Evolutionary conservation across 2,113 vertebrate species (phyloP).

Genomic region (Podiceps cristatus): DNA sequence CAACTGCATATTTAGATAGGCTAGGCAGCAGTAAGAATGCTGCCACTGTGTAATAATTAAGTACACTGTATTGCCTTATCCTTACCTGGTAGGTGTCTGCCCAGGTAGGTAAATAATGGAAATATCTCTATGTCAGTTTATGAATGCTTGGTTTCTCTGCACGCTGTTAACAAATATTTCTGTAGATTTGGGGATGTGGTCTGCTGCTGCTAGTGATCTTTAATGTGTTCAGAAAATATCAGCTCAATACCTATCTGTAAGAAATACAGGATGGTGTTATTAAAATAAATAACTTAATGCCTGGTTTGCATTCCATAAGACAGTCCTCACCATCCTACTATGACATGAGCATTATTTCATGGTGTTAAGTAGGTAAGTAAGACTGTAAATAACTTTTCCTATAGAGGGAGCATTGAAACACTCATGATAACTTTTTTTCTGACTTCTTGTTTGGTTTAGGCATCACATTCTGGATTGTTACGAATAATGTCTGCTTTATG

Average conservation of each 20-base stretch:
- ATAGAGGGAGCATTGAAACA: not conserved
- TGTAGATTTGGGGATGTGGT: not conserved
- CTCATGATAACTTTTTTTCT: not conserved
- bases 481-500: not conserved
- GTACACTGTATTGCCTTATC: not conserved
- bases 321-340: not conserved
- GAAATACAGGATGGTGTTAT: not conserved
- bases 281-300: not conserved
- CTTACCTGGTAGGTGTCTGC: not conserved
- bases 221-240: not conserved
- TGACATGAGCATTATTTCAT: not conserved
- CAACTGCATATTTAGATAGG: not conserved
- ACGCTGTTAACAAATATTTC: not conserved
- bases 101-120: not conserved
- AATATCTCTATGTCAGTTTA: not conserved
- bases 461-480: not conserved
- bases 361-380: not conserved
- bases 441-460: not conserved
- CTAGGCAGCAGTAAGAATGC: not conserved
- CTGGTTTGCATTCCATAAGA: not conserved
- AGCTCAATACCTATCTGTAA: not conserved
- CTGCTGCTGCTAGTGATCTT: not conserved
- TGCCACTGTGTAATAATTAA: not conserved
- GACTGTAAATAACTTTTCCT: not conserved
- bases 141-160: not conserved